These are phyloP conservation scores for Forbesichthys papilliferus DNA, from an alignment of 2,113 vertebrate species.

Conservation along the genomic window DNA sequence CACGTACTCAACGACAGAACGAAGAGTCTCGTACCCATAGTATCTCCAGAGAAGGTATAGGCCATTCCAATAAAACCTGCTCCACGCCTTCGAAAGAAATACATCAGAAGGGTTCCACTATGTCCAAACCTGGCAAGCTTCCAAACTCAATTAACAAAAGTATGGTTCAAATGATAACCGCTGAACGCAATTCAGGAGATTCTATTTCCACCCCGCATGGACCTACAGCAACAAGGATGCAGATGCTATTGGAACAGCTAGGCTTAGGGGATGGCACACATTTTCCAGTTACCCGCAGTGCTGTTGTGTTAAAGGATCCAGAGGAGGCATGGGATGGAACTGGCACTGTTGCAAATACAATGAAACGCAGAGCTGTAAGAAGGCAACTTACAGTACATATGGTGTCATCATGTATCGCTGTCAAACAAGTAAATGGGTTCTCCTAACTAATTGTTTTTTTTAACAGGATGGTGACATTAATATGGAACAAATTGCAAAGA, in stretches of 20 bases:
- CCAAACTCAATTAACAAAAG: too few species aligned
- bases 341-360: too few species aligned
- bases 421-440: too few species aligned
- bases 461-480: slow-evolving; percentile 19
- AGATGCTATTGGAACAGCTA: background rate
- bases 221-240: slow-evolving; percentile 7
- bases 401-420: too few species aligned
- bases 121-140: too few species aligned
- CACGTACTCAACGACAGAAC: slow-evolving; percentile 36
- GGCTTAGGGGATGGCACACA: background rate
- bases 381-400: too few species aligned
- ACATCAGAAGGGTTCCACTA: slow-evolving; percentile 83
- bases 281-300: background rate
- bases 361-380: too few species aligned
- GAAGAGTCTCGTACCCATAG: background rate
- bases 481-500: slow-evolving; percentile 23
- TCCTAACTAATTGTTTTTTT: too few species aligned
- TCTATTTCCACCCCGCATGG: background rate
- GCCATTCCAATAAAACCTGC: background rate
- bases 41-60: background rate
- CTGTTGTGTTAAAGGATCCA: background rate
- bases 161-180: background rate
- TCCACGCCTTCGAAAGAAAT: background rate
- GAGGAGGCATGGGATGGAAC: too few species aligned
- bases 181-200: slow-evolving; percentile 1